Conservation (phyloP, 2,888 invertebrate genomes). For the Linnaemya vulpina region DNA sequence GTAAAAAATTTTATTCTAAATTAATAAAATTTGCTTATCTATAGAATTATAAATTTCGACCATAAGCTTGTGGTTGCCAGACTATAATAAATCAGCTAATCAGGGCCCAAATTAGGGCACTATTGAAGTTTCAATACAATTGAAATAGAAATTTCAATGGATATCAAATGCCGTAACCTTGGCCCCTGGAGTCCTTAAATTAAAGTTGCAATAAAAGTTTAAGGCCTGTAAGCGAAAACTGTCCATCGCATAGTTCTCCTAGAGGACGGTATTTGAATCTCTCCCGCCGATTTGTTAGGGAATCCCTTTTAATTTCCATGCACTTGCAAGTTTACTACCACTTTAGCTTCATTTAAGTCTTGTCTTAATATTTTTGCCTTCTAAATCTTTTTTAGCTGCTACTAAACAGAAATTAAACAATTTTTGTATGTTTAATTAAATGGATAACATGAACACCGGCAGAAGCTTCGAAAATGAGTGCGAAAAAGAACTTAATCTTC, state of each 20-base stretch:
- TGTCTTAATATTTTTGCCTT: slow-evolving; percentile 51
- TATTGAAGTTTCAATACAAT: too few relatives aligned
- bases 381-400: slow-evolving; percentile 70
- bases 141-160: too few relatives aligned
- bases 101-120: too few relatives aligned
- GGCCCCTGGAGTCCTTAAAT: too few relatives aligned
- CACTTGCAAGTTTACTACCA: neutral
- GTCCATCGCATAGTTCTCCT: too few relatives aligned
- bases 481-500: slow-evolving; percentile 39
- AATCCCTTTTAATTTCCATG: neutral
- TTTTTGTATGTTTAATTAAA: slow-evolving; percentile 68
- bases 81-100: too few relatives aligned
- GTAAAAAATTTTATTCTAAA: too few relatives aligned
- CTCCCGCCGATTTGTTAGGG: neutral
- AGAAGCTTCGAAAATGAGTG: neutral
- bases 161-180: too few relatives aligned
- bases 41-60: too few relatives aligned
- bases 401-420: slow-evolving; percentile 70
- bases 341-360: slow-evolving; percentile 42
- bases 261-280: neutral
- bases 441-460: neutral
- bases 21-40: too few relatives aligned
- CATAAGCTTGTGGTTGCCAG: too few relatives aligned
- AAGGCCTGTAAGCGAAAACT: neutral
- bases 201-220: too few relatives aligned